Percentiles rank a stretch among this genome's conserved stretches.
Evolutionary conservation across 2,113 vertebrate genomes (phyloP).

Genomic region (Rutilus rutilus): DNA sequence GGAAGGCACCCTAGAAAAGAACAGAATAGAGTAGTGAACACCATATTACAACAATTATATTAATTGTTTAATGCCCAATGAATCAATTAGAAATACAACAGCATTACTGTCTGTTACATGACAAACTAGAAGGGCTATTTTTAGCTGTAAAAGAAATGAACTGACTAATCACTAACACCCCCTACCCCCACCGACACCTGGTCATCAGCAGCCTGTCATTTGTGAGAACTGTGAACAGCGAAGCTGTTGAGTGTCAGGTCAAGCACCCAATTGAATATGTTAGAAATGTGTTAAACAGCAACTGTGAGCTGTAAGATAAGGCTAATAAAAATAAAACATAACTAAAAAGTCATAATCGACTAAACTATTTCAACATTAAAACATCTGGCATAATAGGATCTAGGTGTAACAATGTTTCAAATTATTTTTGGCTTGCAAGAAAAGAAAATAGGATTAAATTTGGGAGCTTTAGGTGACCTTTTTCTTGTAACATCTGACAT

Average conservation of each 20-base stretch:
- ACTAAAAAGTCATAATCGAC: background rate
- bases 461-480: background rate
- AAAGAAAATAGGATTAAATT: background rate
- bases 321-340: slow-evolving; percentile 6
- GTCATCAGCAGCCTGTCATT: slow-evolving; percentile 43
- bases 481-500: background rate
- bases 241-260: slow-evolving; percentile 47
- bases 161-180: slow-evolving; percentile 50
- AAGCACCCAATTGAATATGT: slow-evolving; percentile 46
- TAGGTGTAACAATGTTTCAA: background rate
- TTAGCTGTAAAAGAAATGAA: slow-evolving; percentile 37
- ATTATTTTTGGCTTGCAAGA: background rate
- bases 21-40: slow-evolving; percentile 9
- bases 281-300: slow-evolving; percentile 43
- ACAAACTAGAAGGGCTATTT: slow-evolving; percentile 15
- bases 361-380: background rate
- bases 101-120: background rate
- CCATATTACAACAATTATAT: background rate
- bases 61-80: background rate
- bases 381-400: background rate
- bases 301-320: slow-evolving; percentile 40
- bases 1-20: slow-evolving; percentile 85
- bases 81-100: background rate
- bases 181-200: slow-evolving; percentile 52
- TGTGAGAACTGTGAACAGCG: slow-evolving; percentile 34